A percentile compares a stretch with the other conserved stretches of the same genome.
Conservation (phyloP, 1,140 invertebrate species). For the Drosophila kanapiae region DNA sequence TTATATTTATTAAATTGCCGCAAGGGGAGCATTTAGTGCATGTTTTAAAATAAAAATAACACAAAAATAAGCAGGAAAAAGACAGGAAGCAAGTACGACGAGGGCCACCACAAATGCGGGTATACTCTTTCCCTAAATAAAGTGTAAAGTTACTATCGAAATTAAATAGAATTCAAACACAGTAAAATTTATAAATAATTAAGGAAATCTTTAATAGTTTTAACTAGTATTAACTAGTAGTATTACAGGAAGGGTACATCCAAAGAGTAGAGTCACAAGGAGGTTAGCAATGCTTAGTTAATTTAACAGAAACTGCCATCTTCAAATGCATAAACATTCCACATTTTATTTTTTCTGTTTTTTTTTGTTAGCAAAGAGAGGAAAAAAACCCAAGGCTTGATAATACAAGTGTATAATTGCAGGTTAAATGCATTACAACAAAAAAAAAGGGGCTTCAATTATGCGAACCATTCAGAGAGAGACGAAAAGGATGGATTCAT, state of each 20-base stretch:
- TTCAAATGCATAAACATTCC: conserved; percentile 22
- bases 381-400: conserved; percentile 4
- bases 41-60: conserved; percentile 62
- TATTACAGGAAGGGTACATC: not conserved
- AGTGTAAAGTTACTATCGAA: not conserved
- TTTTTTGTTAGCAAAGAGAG: not conserved
- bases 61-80: not conserved
- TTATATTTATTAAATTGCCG: conserved; percentile 81
- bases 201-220: too few relatives aligned
- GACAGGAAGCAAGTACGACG: not conserved
- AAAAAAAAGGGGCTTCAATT: conserved; percentile 27
- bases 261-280: not conserved
- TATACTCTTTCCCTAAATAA: conserved; percentile 15
- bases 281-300: not conserved
- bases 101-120: conserved; percentile 5
- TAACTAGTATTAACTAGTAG: too few relatives aligned
- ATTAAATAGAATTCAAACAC: not conserved
- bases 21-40: conserved; percentile 79
- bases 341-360: conserved; percentile 7
- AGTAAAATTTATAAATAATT: not conserved
- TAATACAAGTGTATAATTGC: conserved; percentile 43
- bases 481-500: conserved; percentile 21
- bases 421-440: conserved; percentile 11
- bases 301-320: conserved; percentile 8
- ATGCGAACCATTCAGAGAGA: conserved; percentile 18